phyloP scores from a whole-genome alignment of 1,140 invertebrate genomes.

The Drosophila nasuta region DNA sequence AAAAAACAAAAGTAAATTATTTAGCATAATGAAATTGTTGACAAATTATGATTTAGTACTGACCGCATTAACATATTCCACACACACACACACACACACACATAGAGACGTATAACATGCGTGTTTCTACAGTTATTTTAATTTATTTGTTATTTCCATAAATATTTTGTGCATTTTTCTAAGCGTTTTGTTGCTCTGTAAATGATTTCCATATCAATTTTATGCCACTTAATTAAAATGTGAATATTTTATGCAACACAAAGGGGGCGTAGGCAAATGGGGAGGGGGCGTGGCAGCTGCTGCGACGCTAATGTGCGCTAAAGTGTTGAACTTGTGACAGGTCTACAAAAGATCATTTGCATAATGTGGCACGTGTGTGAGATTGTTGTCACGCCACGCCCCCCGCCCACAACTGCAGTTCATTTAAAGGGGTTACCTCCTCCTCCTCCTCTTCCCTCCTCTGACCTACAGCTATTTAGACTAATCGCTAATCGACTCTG shows the following conservation, averaged over 20 bases:
- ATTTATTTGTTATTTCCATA: slow-evolving; percentile 42
- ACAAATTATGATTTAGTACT: slow-evolving; percentile 79
- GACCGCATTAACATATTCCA: slow-evolving; percentile 69
- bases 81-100: slow-evolving; percentile 23
- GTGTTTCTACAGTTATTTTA: slow-evolving; percentile 29
- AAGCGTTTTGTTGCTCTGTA: slow-evolving; percentile 28
- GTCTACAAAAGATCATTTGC: slow-evolving; percentile 29
- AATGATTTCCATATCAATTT: slow-evolving; percentile 18
- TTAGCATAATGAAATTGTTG: slow-evolving; percentile 74
- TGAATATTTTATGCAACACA: slow-evolving; percentile 8
- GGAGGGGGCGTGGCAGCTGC: slow-evolving; percentile 19
- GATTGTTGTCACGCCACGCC: slow-evolving; percentile 17
- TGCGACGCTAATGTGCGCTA: slow-evolving; percentile 38
- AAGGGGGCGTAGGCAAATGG: neutral
- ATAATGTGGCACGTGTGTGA: slow-evolving; percentile 29
- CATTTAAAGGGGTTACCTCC: neutral
- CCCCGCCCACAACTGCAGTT: neutral
- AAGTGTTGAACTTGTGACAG: slow-evolving; percentile 39
- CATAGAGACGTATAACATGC: neutral
- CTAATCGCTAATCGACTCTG: slow-evolving; percentile 25
- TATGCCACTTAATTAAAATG: slow-evolving; percentile 30
- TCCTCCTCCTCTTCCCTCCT: neutral
- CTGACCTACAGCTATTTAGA: neutral
- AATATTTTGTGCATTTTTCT: slow-evolving; percentile 33
- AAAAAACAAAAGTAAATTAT: slow-evolving; percentile 64